Base-by-base conservation (phyloP, 2,113 vertebrate species). In the Mesocricetus auratus region DNA sequence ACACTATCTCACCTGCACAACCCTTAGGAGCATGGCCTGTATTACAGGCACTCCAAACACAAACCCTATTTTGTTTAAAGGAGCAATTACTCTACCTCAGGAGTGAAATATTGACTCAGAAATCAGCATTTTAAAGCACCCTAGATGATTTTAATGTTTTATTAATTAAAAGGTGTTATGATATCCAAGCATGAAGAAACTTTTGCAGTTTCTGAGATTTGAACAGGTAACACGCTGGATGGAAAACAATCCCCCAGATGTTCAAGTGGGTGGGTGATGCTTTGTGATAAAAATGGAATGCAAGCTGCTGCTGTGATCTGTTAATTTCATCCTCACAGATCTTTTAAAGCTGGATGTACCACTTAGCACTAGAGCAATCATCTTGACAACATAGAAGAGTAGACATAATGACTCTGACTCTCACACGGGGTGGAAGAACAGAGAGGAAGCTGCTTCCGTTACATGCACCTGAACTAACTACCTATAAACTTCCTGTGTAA, bases 11-110 rank as follows among this genome's bases (percentile, higher is more conserved):
- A 69, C 2, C 53, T 16, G 12, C n/a, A 71, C 47, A 82, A 19
- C 10, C 31, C 64, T 73, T 60, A 68, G 53, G 1, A 31, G 0
- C 21, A 62, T 29, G 3, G 1, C 7, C 4, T 29, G 1, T 16
- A 33, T 9, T 10, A 47, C 12, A 2, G 0, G 13, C 5, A 81
- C 8, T 24, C 31, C 13, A 7, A 66, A 91, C 2, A 24, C 3
- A 50, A 36, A 22, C 3, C 6, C 29, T 42, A 11, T 36, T 93
- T 90, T 69, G 29, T 47, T 83, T 50, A 69, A 91, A 45, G 39
- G 16, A 87, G 3, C 6, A 62, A 66, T 4, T 86, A 85, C 33
- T 15, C 5, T 42, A 62, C 15, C 17, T 73, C 36, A 33, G 82
- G 8, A 24, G 78, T 89, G 10, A 58, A 87, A n/a, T 69, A 33